These are phyloP conservation scores for Theretra japonica DNA, from an alignment of 2,888 invertebrate species.

Conservation along the genomic window DNA sequence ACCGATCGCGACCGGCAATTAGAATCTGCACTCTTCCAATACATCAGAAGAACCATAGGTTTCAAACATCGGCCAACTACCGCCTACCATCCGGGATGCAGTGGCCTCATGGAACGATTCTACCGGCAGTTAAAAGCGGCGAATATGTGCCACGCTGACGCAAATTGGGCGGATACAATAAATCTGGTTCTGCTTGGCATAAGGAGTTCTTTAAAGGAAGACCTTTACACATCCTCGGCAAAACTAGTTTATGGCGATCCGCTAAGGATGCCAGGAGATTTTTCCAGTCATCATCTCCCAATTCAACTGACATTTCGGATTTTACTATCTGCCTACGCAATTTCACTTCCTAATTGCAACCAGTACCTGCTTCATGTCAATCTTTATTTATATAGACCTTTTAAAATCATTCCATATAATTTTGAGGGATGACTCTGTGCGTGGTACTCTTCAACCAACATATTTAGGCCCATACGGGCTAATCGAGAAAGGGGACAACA, in stretches of 20 bases:
- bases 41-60: constrained; percentile 27
- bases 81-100: constrained; percentile 36
- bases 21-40: constrained; percentile 37
- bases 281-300: neutral
- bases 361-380: constrained; percentile 28
- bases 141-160: constrained; percentile 33
- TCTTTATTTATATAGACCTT: constrained; percentile 30
- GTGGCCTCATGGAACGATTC: constrained; percentile 39
- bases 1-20: constrained; percentile 60
- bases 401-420: constrained; percentile 29
- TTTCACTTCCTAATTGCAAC: constrained; percentile 4
- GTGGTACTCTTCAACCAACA: constrained; percentile 1
- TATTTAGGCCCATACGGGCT: neutral
- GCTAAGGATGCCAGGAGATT: constrained; percentile 29
- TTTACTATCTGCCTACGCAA: constrained; percentile 1
- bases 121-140: constrained; percentile 38
- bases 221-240: constrained; percentile 33
- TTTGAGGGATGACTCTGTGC: constrained; percentile 27
- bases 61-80: constrained; percentile 34
- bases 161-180: constrained; percentile 30
- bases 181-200: constrained; percentile 35
- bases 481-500: neutral
- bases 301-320: neutral
- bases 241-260: constrained; percentile 30
- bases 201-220: constrained; percentile 34